A percentile compares a stretch with the other conserved stretches of the same genome.
phyloP scores from a whole-genome alignment of 2,797 vertebrate genomes.

The Taeniopygia guttata region DNA sequence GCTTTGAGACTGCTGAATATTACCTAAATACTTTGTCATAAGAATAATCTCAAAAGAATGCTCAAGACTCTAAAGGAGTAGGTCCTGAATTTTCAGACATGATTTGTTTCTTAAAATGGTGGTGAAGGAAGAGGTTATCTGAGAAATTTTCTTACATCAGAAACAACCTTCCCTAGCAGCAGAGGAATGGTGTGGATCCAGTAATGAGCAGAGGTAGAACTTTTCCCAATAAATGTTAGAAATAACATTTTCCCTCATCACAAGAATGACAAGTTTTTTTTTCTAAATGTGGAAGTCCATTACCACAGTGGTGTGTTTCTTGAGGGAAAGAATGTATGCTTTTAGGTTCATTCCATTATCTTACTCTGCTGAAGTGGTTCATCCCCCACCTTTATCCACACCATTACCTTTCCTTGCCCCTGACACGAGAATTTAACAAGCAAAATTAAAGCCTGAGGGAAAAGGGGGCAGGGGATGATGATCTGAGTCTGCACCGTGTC shows the following conservation, averaged over 20 bases:
- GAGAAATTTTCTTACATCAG: neutral
- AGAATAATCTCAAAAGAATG: neutral
- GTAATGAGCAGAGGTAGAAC: neutral
- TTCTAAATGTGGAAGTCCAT: neutral
- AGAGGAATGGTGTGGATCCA: neutral
- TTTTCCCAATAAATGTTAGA: neutral
- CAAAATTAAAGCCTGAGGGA: slow-evolving; percentile 19
- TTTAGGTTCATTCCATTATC: neutral
- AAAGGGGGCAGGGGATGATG: neutral
- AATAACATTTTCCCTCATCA: neutral
- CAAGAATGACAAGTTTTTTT: neutral
- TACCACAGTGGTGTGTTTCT: neutral
- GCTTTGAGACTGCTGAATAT: neutral
- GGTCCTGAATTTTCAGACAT: neutral
- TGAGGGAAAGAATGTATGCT: neutral
- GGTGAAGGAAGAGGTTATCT: neutral
- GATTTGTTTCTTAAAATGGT: neutral
- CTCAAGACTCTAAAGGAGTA: neutral
- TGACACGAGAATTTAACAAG: slow-evolving; percentile 19
- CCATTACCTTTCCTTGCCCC: slow-evolving; percentile 25
- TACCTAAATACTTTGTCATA: neutral
- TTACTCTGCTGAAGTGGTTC: neutral
- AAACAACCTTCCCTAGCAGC: neutral
- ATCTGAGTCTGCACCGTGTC: neutral
- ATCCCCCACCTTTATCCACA: neutral